phyloP scores from a whole-genome alignment of 2,888 invertebrate species.

The Phalera bucephala region DNA sequence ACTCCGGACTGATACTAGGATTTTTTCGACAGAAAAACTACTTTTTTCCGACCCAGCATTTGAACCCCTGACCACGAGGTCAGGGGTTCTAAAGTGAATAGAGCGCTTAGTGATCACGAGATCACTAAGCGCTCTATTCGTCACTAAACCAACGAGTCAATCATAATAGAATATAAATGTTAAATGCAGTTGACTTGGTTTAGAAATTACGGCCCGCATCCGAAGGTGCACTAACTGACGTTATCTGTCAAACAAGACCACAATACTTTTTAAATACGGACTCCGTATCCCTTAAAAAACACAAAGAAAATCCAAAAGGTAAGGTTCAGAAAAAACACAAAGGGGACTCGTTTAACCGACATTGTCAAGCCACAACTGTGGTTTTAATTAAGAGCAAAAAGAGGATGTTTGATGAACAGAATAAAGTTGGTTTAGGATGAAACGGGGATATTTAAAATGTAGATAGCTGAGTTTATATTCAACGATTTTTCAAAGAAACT shows the following conservation, averaged over 20 bases:
- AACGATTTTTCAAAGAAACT: no score
- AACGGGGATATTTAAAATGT: constrained; percentile 36
- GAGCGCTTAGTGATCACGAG: no score
- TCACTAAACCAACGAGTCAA: no score
- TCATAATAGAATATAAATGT: no score
- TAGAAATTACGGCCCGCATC: constrained; percentile 19
- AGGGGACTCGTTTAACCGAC: constrained; percentile 37
- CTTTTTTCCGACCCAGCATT: no score
- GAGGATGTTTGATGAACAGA: constrained; percentile 39
- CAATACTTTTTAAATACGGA: constrained; percentile 16
- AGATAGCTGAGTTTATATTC: constrained; percentile 22
- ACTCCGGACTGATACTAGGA: no score
- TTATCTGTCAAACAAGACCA: constrained; percentile 13
- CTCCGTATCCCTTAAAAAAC: constrained; percentile 18
- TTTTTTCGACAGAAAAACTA: no score
- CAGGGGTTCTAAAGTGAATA: no score
- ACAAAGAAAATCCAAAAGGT: constrained; percentile 23
- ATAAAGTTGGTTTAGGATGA: constrained; percentile 48
- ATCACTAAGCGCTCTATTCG: no score
- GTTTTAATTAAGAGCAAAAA: constrained; percentile 41
- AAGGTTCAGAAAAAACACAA: constrained; percentile 36
- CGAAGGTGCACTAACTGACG: constrained; percentile 7
- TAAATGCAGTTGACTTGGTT: no score
- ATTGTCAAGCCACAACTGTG: constrained; percentile 43
- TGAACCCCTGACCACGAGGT: no score